Evolutionary conservation across 2,797 vertebrate species (phyloP).

Genomic region (Xenopus petersii): DNA sequence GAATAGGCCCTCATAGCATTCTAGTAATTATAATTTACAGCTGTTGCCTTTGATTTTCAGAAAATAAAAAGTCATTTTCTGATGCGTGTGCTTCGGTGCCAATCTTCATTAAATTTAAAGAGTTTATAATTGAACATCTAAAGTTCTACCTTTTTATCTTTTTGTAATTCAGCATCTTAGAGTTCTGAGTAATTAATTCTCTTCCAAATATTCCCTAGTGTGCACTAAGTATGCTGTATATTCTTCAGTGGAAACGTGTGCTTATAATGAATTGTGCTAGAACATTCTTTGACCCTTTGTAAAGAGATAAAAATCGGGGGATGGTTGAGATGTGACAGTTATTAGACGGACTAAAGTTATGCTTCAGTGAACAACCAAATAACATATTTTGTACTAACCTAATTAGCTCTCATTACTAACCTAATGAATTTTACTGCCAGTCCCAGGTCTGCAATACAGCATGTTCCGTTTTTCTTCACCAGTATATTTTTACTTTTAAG

Average conservation of each 20-base stretch:
- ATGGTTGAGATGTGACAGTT: conserved; percentile 10
- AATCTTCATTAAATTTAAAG: no score
- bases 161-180: neutral
- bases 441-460: conserved; percentile 93
- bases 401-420: conserved; percentile 60
- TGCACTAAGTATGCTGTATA: neutral
- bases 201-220: conserved; percentile 4
- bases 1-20: no score
- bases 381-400: conserved; percentile 36
- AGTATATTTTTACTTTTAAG: conserved; percentile 97
- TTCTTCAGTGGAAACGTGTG: neutral
- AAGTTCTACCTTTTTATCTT: neutral
- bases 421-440: conserved; percentile 96
- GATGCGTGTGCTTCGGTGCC: no score
- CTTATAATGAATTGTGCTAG: neutral
- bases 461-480: conserved; percentile 92
- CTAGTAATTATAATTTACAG: no score
- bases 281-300: conserved; percentile 9
- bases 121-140: no score
- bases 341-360: conserved; percentile 14
- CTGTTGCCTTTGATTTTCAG: no score
- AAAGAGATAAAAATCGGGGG: conserved; percentile 7
- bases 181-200: conserved; percentile 16
- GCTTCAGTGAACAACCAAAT: conserved; percentile 39
- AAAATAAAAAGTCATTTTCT: no score